Evolutionary conservation across 1,140 invertebrate species (phyloP).

Genomic region (Hesperophylax magnus): DNA sequence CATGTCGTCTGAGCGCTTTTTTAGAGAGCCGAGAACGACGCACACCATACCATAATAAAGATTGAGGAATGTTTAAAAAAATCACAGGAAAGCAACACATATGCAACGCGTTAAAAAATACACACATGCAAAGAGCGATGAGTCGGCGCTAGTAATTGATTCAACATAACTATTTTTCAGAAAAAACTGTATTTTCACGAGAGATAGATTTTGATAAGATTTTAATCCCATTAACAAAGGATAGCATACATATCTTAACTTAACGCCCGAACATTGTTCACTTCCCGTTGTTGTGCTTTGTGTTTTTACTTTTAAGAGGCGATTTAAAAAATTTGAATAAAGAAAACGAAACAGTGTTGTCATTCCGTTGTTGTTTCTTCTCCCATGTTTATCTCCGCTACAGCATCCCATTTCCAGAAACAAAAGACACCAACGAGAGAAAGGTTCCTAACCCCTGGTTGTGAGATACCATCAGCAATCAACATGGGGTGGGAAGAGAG

Average conservation of each 20-base stretch:
- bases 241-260: not conserved
- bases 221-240: not conserved
- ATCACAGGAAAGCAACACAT: too few species aligned
- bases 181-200: not conserved
- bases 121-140: too few species aligned
- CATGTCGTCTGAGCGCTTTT: too few species aligned
- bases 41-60: too few species aligned
- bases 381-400: constrained; percentile 14
- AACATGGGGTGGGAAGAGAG: constrained; percentile 40
- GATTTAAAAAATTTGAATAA: constrained; percentile 15
- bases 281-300: not conserved
- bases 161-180: not conserved
- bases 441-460: constrained; percentile 46
- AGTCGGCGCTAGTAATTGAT: too few species aligned
- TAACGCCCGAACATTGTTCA: not conserved
- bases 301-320: not conserved
- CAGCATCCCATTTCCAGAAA: constrained; percentile 9
- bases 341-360: constrained; percentile 24
- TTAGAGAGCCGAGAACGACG: too few species aligned
- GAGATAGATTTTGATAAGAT: not conserved
- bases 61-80: too few species aligned
- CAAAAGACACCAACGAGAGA: not conserved
- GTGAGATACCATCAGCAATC: constrained; percentile 57
- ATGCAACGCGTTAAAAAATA: too few species aligned
- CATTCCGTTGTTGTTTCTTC: constrained; percentile 8